Conservation (phyloP, 2,888 invertebrate genomes). For the Conus canariensis region DNA sequence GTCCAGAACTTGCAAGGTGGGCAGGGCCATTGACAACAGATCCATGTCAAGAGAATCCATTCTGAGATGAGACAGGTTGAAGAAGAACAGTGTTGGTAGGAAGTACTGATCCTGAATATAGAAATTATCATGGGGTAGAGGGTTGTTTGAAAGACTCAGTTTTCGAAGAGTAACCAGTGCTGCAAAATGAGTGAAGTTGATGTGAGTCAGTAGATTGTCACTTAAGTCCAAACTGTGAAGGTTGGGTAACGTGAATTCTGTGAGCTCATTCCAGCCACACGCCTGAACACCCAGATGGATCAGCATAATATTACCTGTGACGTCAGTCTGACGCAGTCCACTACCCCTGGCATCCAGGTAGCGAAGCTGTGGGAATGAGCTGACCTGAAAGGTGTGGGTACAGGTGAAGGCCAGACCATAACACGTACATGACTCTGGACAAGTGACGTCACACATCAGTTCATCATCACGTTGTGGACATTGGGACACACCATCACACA, state of each 20-base stretch:
- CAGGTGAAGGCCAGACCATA: conserved; percentile 43
- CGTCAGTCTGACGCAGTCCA: neutral
- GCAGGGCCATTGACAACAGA: neutral
- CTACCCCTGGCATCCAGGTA: conserved; percentile 31
- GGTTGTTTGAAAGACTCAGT: neutral
- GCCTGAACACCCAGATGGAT: conserved; percentile 4
- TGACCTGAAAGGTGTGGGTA: neutral
- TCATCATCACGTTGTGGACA: conserved; percentile 46
- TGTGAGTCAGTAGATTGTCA: neutral
- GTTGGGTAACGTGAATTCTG: conserved; percentile 25
- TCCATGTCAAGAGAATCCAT: neutral
- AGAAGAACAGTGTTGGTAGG: neutral
- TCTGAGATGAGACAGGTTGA: neutral
- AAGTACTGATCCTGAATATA: neutral
- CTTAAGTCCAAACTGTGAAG: conserved; percentile 35
- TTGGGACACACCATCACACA: conserved; percentile 45
- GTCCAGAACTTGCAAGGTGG: conserved; percentile 35
- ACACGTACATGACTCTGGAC: conserved; percentile 40
- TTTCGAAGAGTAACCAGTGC: neutral
- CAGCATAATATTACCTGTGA: conserved; percentile 8
- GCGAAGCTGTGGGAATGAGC: conserved; percentile 10
- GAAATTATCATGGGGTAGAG: neutral
- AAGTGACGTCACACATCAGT: conserved; percentile 36
- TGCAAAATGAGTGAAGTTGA: conserved; percentile 31
- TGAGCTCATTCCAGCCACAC: conserved; percentile 12